A percentile compares a stretch with the other conserved stretches of the same genome.
These are phyloP conservation scores for Scelioninae gen. 1 DNA, from an alignment of 2,888 invertebrate genomes.

Conservation along the genomic window DNA sequence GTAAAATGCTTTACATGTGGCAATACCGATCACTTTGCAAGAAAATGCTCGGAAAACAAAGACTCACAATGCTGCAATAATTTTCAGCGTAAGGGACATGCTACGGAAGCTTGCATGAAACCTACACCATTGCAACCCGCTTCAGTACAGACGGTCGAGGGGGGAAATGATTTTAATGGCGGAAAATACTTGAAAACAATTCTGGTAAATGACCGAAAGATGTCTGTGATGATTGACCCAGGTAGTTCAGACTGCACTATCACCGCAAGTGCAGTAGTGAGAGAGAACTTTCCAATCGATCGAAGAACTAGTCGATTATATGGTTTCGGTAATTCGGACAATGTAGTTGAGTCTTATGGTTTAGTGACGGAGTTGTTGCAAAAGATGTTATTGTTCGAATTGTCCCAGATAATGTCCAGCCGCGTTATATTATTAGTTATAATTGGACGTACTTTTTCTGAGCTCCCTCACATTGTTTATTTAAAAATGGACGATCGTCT, in stretches of 20 bases:
- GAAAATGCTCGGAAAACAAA: not conserved
- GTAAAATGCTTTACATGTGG: not conserved
- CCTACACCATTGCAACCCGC: not conserved
- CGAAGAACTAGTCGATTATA: not conserved
- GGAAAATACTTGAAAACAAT: not conserved
- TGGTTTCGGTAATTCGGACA: not conserved
- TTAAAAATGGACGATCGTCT: not conserved
- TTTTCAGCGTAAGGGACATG: not conserved
- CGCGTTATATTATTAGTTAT: conserved; percentile 2
- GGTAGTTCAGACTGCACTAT: conserved; percentile 54
- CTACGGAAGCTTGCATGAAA: not conserved
- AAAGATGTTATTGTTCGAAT: not conserved
- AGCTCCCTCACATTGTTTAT: not conserved
- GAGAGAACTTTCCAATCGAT: conserved; percentile 1
- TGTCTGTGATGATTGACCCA: conserved; percentile 56
- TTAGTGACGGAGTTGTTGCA: conserved; percentile 1
- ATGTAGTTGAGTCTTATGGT: conserved; percentile 4
- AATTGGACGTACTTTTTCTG: not conserved
- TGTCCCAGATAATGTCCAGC: conserved; percentile 1
- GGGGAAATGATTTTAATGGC: not conserved
- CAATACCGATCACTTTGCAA: not conserved
- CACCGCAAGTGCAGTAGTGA: not conserved
- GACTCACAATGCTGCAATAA: not conserved
- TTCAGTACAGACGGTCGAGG: not conserved
- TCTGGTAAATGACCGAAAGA: not conserved